Base-by-base conservation (phyloP, 2,888 invertebrate species). In the Xestia xanthographa region DNA sequence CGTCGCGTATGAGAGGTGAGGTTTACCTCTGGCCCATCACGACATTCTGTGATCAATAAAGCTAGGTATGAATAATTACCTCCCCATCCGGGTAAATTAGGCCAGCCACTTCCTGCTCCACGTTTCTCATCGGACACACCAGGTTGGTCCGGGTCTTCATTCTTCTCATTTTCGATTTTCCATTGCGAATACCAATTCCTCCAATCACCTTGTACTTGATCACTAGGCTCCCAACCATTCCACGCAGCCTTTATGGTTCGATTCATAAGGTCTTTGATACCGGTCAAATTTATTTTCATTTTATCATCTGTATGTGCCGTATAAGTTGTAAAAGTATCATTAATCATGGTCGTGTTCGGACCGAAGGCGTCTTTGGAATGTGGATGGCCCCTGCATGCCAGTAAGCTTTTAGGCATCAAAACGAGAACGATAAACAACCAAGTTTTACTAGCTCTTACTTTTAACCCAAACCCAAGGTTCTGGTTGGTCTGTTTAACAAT, bases 61-160 rank as follows among this genome's bases (percentile, higher is more conserved):
- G 26, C 14, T 38, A n/a, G n/a, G n/a, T n/a, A 38, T n/a, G 9
- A 26, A 14, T 11, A 17, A 4, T 63, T 80, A 80, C 80, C 70
- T 62, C 12, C 0, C 80, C 80, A 80, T 14, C 26, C 65, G 17
- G 22, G 22, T n/a, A 9, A 5, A 0, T 48, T 0, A 1, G 80
- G 80, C 80, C 80, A 80, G 14, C 56, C 62, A 14, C 60, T 62
- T 11, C n/a, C 74, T 22, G 29, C 38, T 12, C 48, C 79, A 5
- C 80, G 74, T 41, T 70, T 56, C 14, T 34, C 0, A 14, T 26
- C 14, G 5, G 60, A 29, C 29, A 14, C 70, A 20, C 5, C 45
- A 45, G 45, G 45, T 5, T 5, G 17, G 45, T 17, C 45, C 0
- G 5, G 17, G 14, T 17, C 41, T 9, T 41, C 41, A 41, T 41